A percentile compares a stretch with the other conserved stretches of the same genome.
These are phyloP conservation scores for Choloepus hoffmanni DNA, from an alignment of 2,113 vertebrate species.

Conservation along the genomic window DNA sequence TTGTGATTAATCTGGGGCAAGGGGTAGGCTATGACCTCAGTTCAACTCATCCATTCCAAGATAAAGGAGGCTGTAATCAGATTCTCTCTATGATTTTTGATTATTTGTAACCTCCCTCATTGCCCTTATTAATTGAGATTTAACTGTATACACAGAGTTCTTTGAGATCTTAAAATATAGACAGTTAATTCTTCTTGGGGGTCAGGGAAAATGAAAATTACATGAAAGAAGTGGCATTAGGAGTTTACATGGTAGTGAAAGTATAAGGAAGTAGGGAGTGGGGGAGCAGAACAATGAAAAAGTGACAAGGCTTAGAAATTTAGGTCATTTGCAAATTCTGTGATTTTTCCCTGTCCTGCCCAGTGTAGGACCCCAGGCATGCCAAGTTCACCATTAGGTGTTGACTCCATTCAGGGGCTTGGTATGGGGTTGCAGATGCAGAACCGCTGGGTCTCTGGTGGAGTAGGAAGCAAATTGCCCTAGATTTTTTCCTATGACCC, in stretches of 20 bases:
- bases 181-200: neutral
- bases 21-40: neutral
- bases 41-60: neutral
- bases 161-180: slow-evolving; percentile 5
- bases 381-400: neutral
- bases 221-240: neutral
- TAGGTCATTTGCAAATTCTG: neutral
- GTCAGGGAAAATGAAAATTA: neutral
- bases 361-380: neutral
- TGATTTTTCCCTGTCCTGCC: neutral
- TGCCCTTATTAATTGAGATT: neutral
- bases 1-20: neutral
- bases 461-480: neutral
- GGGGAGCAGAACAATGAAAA: neutral
- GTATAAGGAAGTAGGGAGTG: neutral
- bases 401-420: neutral
- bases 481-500: neutral
- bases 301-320: neutral
- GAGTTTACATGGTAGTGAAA: neutral
- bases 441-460: neutral
- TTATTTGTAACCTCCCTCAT: neutral
- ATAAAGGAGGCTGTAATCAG: neutral
- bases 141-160: neutral
- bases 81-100: neutral
- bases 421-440: neutral